Evolutionary conservation across 2,113 vertebrate genomes (phyloP).

Genomic region (Bufo gargarizans): DNA sequence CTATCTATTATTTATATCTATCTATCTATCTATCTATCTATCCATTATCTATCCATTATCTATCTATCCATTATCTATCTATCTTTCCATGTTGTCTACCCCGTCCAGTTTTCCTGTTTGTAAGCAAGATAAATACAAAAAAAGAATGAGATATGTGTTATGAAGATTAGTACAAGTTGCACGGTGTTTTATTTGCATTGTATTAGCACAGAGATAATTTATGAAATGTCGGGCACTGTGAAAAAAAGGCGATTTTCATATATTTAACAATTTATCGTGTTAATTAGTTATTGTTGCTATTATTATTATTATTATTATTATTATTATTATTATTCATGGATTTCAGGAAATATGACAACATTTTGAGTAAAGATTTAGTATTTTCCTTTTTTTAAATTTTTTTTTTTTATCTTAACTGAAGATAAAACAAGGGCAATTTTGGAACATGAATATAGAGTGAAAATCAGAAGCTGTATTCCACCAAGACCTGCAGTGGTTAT

Average conservation of each 20-base stretch:
- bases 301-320: conserved; percentile 55
- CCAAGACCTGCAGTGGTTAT: not conserved
- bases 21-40: too few relatives aligned
- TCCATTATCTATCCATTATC: too few relatives aligned
- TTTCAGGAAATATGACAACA: not conserved
- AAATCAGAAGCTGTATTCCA: not conserved
- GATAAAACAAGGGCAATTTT: not conserved
- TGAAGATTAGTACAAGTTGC: not conserved
- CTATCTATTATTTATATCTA: too few relatives aligned
- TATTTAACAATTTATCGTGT: conserved; percentile 26
- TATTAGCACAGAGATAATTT: not conserved
- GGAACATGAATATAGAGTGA: not conserved
- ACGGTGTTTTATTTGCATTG: not conserved
- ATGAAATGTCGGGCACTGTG: not conserved
- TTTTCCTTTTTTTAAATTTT: not conserved
- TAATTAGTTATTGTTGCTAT: conserved; percentile 46
- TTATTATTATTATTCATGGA: conserved; percentile 48
- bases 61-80: too few relatives aligned
- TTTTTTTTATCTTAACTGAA: not conserved
- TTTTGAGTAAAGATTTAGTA: not conserved
- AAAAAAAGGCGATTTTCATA: not conserved
- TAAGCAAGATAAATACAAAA: not conserved
- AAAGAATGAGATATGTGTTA: not conserved
- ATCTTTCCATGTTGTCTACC: not conserved
- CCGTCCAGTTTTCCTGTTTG: not conserved